Conservation (phyloP, 30 jellyfish, hydroid and myxozoan species). For the Pseudorhiza aurosa region DNA sequence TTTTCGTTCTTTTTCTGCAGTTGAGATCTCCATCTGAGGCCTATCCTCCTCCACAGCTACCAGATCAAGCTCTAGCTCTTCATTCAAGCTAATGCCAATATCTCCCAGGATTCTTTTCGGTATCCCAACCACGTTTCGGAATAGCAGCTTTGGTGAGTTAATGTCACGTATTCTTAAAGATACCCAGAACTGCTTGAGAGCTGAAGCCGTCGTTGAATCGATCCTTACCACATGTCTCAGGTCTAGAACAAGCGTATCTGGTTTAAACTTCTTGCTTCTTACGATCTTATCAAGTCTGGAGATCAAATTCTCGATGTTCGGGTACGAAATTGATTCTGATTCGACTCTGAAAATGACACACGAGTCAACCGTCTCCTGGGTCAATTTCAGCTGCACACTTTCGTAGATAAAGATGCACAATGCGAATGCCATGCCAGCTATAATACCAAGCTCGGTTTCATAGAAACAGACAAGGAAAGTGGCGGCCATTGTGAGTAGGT, state of each 20-base stretch:
- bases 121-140: conserved; percentile 22
- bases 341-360: conserved; percentile 13
- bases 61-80: conserved; percentile 4
- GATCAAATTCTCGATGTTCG: conserved; percentile 55
- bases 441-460: conserved; percentile 74
- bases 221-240: conserved; percentile 30
- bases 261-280: conserved; percentile 27
- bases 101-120: conserved; percentile 9
- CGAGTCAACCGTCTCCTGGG: conserved; percentile 10
- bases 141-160: conserved; percentile 31
- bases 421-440: conserved; percentile 75
- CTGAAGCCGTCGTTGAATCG: conserved; percentile 62
- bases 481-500: conserved; percentile 47
- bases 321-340: conserved; percentile 45
- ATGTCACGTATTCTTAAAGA: conserved; percentile 17
- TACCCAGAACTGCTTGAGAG: conserved; percentile 57
- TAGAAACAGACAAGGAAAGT: conserved; percentile 66
- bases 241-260: conserved; percentile 32
- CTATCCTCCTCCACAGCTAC: background rate
- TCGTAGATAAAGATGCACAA: conserved; percentile 34
- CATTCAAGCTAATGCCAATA: conserved; percentile 16
- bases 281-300: conserved; percentile 49
- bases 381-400: conserved; percentile 35
- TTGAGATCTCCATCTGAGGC: background rate
- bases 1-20: background rate